Percentiles rank a stretch among this genome's conserved stretches.
Evolutionary conservation across 2,113 vertebrate genomes (phyloP).

Genomic region (Riparia riparia): DNA sequence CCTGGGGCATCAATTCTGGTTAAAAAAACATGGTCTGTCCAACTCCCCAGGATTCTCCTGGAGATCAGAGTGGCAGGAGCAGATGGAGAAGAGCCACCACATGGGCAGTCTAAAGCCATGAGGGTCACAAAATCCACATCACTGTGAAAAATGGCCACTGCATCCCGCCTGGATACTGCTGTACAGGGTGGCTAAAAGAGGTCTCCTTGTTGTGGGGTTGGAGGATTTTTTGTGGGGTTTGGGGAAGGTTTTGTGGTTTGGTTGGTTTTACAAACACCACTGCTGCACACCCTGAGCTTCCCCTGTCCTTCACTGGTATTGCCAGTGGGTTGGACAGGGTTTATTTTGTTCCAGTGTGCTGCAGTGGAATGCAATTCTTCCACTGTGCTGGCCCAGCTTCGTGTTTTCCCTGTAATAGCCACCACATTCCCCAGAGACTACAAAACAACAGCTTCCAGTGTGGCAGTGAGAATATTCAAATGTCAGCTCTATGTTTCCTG

Average conservation of each 20-base stretch:
- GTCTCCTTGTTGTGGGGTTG: background rate
- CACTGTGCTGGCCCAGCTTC: background rate
- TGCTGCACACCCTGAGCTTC: background rate
- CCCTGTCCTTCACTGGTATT: fast-evolving
- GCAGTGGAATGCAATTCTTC: background rate
- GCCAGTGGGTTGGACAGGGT: background rate
- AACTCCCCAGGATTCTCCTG: background rate
- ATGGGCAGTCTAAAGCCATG: background rate
- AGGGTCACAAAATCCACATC: background rate
- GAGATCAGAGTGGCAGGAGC: background rate
- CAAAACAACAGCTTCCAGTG: background rate
- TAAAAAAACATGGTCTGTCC: background rate
- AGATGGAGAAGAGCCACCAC: background rate
- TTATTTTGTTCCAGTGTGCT: background rate
- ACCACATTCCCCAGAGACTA: background rate
- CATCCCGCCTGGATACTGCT: background rate
- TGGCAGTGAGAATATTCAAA: background rate
- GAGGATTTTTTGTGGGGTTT: background rate
- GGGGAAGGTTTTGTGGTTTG: background rate
- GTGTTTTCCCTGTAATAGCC: background rate
- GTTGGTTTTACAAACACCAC: background rate
- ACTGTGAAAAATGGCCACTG: background rate
- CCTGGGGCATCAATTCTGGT: background rate
- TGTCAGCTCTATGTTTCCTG: background rate
- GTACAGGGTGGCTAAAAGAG: background rate